Evolutionary conservation across 2,113 vertebrate genomes (phyloP), one percentile per base, ranked within the genome.

Genomic region (Melanerpes aurifrons): DNA sequence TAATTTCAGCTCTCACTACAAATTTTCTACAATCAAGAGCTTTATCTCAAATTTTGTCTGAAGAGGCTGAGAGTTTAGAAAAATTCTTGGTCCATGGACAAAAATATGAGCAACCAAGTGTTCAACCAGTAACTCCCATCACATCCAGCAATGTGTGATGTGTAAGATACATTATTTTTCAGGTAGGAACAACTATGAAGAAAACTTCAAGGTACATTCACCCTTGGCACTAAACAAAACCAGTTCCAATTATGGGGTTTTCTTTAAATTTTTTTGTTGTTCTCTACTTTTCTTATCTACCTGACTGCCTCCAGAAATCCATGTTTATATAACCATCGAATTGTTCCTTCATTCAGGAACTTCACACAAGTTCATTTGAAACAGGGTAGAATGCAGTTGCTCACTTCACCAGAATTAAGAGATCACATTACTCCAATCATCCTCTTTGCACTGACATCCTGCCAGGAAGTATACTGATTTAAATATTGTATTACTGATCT

Each of bases 401-500:
- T 93, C 50, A 28, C 11, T 57, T 76, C 37, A 75, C 74, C 61
- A 31, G 76, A 56, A 4, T 56, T 79, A 84, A 68, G 78, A 56
- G 78, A 88, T 96, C 87, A 32, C 66, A 69, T 95, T 94, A 67
- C 87, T 69, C 45, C 62, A 77, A 13, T 7, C 19, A 62, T 92
- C 81, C 28, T 87, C 80, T 87, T 91, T 76, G 24, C 54, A 86
- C 61, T 89, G 95, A 86, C 78, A 88, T 47, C 45, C 59, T 85
- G 74, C 70, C 89, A 94, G 56, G 43, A 93, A 93, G 54, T 61
- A 76, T 70, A 96, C 70, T 67, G 93, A 97, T 91, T 94, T 95
- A 94, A 95, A 96, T 94, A 95, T 53, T 95, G 61, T 87, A 86
- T 95, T 93, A 84, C 88, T 82, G 89, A 90, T 75, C 81, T 76